phyloP scores from a whole-genome alignment of 1,140 invertebrate species.

The Zaprionus camerounensis region DNA sequence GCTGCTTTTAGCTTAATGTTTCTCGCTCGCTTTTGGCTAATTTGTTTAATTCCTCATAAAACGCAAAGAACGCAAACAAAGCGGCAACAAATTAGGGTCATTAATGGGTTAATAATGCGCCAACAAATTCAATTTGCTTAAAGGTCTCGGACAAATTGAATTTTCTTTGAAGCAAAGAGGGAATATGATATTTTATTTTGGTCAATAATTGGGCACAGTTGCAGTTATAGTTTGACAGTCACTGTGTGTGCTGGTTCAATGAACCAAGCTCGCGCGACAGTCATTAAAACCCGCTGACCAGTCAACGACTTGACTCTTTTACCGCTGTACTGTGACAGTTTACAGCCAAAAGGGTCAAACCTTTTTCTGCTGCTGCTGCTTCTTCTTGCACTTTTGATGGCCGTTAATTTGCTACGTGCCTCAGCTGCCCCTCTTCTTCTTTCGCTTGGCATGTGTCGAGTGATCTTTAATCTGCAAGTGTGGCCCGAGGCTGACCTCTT shows the following conservation, averaged over 20 bases:
- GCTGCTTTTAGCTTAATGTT: neutral
- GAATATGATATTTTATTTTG: neutral
- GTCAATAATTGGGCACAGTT: neutral
- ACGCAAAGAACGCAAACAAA: conserved; percentile 3
- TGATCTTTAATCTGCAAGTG: neutral
- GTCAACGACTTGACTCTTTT: conserved; percentile 7
- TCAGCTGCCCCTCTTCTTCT: neutral
- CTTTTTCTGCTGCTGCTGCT: neutral
- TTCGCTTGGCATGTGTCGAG: neutral
- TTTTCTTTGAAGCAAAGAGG: neutral
- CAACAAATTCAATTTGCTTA: neutral
- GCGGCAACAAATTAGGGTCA: conserved; percentile 1
- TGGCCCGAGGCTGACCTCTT: neutral
- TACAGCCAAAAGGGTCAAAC: conserved; percentile 6
- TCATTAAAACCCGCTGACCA: conserved; percentile 5
- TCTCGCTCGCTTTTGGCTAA: neutral
- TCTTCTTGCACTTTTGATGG: neutral
- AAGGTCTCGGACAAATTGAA: neutral
- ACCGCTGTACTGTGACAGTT: conserved; percentile 7
- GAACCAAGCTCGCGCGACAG: neutral
- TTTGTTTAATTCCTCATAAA: conserved; percentile 10
- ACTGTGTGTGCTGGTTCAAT: neutral
- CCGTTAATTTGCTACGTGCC: conserved; percentile 6
- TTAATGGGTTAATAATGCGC: conserved; percentile 9
- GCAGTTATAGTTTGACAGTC: neutral